phyloP scores from a whole-genome alignment of 1,140 invertebrate species.

The Drosophila elegans region DNA sequence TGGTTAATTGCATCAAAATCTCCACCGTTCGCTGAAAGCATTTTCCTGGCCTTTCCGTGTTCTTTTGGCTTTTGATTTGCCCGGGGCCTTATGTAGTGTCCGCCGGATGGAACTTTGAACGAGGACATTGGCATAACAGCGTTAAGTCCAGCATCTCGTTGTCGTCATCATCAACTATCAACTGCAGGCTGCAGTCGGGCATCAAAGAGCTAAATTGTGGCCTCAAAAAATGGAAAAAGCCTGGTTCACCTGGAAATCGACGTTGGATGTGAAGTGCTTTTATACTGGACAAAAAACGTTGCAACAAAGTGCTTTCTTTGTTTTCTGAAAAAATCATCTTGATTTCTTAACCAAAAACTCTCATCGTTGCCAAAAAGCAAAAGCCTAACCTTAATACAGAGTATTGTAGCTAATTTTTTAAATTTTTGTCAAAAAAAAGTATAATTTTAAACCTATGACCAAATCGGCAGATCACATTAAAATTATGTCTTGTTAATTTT shows the following conservation, averaged over 20 bases:
- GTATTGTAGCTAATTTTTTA: no score
- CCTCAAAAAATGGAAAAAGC: not conserved
- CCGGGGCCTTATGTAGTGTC: conserved; percentile 25
- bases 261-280: no score
- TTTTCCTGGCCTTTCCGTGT: not conserved
- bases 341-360: no score
- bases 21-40: conserved; percentile 36
- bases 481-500: no score
- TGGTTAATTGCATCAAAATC: conserved; percentile 65
- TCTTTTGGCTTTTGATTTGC: conserved; percentile 43
- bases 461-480: no score
- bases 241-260: not conserved
- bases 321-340: no score
- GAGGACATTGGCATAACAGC: conserved; percentile 21
- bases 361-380: no score
- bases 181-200: conserved; percentile 2
- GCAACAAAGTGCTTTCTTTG: no score
- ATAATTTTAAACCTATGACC: no score
- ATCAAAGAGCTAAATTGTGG: not conserved
- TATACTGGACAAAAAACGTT: no score
- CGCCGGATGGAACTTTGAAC: conserved; percentile 18
- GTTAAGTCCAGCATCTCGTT: conserved; percentile 35
- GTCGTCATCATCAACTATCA: conserved; percentile 3
- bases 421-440: no score
- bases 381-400: no score